Conservation (phyloP, 92 coral and sea anemone genomes). For the Paragorgia papillata region DNA sequence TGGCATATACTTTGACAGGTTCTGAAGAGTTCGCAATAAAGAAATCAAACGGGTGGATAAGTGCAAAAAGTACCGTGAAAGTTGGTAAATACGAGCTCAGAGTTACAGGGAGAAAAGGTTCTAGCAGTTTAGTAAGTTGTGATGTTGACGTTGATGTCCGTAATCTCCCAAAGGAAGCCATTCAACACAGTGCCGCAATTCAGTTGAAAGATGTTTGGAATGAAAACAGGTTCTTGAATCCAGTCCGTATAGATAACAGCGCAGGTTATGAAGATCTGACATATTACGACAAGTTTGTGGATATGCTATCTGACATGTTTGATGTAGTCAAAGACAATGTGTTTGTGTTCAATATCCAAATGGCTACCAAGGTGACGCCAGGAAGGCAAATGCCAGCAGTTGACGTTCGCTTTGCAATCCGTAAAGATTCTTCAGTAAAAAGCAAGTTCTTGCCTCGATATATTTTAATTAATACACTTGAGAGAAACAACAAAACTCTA, state of each 20-base stretch:
- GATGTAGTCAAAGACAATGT: slow-evolving; percentile 41
- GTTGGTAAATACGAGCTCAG: slow-evolving; percentile 61
- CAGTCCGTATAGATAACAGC: slow-evolving; percentile 10
- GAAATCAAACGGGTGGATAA: slow-evolving; percentile 53
- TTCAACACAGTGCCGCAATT: slow-evolving; percentile 67
- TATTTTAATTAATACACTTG: slow-evolving; percentile 15
- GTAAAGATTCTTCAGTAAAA: slow-evolving; percentile 37
- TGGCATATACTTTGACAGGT: slow-evolving; percentile 21
- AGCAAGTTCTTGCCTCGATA: slow-evolving; percentile 14
- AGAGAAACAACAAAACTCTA: slow-evolving; percentile 3
- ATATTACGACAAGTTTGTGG: slow-evolving; percentile 50
- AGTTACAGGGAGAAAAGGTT: slow-evolving; percentile 29
- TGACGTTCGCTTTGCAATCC: slow-evolving; percentile 67
- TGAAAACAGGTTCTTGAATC: slow-evolving; percentile 51
- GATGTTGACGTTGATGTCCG: slow-evolving; percentile 57
- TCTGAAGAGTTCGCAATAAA: slow-evolving; percentile 50
- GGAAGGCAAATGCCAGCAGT: slow-evolving; percentile 36
- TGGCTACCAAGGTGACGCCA: slow-evolving; percentile 37
- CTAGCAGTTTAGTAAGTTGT: not conserved
- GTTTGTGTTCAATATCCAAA: slow-evolving; percentile 80
- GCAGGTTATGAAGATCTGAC: slow-evolving; percentile 36
- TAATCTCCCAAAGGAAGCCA: slow-evolving; percentile 54
- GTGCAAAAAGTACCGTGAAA: slow-evolving; percentile 45
- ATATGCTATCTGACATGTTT: slow-evolving; percentile 46
- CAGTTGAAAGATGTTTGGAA: slow-evolving; percentile 63